These are phyloP conservation scores for Agelas oroides DNA, from an alignment of 37 sponge, comb jelly and placozoan species.

Conservation along the genomic window DNA sequence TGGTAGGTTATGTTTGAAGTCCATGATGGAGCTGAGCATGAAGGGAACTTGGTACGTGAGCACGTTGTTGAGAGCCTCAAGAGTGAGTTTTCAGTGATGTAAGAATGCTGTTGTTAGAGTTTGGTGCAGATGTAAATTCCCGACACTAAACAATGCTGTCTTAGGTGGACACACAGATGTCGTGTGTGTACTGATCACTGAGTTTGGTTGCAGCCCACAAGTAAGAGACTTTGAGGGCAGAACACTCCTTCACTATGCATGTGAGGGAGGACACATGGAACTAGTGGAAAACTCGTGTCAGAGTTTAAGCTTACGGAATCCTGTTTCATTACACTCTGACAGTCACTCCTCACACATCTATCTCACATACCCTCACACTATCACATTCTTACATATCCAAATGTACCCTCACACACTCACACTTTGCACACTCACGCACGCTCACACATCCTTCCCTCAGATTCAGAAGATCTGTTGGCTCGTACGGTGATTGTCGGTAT, in stretches of 20 bases:
- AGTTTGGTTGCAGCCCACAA: no score
- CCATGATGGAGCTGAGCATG: conserved; percentile 76
- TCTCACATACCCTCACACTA: not conserved
- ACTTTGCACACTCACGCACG: no score
- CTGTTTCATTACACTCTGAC: no score
- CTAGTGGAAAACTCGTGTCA: no score
- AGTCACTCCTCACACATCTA: no score
- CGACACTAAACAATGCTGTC: no score
- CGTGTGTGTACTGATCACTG: no score
- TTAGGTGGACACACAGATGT: no score
- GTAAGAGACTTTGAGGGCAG: conserved; percentile 78
- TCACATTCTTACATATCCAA: not conserved
- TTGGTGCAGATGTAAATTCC: no score
- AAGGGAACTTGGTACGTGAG: conserved; percentile 71
- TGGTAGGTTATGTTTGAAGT: conserved; percentile 73
- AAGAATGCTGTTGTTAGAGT: no score
- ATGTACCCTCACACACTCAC: not conserved
- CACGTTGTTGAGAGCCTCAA: conserved; percentile 76
- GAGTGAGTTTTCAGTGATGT: conserved; percentile 75
- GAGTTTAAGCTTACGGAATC: no score
- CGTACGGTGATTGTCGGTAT: conserved; percentile 80
- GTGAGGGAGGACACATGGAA: conserved; percentile 6
- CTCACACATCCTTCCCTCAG: conserved; percentile 22
- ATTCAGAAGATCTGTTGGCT: conserved; percentile 77
- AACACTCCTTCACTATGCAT: conserved; percentile 94